These are phyloP conservation scores for Melieria picta DNA, from an alignment of 2,888 invertebrate genomes.

Conservation along the genomic window DNA sequence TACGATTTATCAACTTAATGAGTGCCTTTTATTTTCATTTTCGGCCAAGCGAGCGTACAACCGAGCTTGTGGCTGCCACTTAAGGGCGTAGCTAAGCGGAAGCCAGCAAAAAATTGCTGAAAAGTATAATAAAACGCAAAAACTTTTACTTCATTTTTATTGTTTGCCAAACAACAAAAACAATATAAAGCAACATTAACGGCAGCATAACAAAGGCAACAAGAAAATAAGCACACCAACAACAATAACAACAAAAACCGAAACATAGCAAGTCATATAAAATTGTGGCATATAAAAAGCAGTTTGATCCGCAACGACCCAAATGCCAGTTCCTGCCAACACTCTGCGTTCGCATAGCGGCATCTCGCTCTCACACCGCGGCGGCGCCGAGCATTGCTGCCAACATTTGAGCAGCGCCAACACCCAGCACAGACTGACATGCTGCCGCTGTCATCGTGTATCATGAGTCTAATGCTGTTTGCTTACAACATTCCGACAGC, in stretches of 20 bases:
- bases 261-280: too few species aligned
- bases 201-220: slow-evolving; percentile 29
- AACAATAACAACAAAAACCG: slow-evolving; percentile 2
- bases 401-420: too few species aligned
- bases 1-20: slow-evolving; percentile 65
- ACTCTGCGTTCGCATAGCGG: too few species aligned
- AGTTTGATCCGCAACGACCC: too few species aligned
- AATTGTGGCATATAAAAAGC: too few species aligned
- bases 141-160: slow-evolving; percentile 19
- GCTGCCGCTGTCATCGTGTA: background rate
- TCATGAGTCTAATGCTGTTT: background rate
- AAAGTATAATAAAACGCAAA: slow-evolving; percentile 30
- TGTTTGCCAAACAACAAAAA: slow-evolving; percentile 41
- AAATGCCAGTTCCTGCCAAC: too few species aligned
- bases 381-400: too few species aligned
- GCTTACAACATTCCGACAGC: background rate
- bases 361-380: too few species aligned
- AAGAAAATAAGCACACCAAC: slow-evolving; percentile 46
- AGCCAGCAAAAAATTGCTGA: slow-evolving; percentile 34
- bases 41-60: slow-evolving; percentile 7
- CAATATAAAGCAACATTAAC: slow-evolving; percentile 40
- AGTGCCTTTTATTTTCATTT: slow-evolving; percentile 46
- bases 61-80: background rate
- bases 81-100: slow-evolving; percentile 33
- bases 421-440: too few species aligned